Conservation (phyloP, 2,113 vertebrate species). For the Callionymus lyra region DNA sequence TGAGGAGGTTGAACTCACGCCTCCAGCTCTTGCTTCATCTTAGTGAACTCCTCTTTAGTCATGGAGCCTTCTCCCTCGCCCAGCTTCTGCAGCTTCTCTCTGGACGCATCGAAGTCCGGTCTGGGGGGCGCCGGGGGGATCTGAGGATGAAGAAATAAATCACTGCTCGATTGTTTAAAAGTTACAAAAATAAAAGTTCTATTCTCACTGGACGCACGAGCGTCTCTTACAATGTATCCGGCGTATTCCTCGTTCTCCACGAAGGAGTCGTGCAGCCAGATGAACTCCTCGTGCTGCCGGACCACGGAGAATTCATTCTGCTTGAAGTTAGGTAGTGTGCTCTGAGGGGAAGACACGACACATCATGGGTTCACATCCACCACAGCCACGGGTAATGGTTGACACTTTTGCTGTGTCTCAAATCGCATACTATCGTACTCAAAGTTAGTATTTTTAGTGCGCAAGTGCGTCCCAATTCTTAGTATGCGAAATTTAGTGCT, state of each 20-base stretch:
- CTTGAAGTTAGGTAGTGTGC: constrained; percentile 96
- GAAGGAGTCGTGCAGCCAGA: constrained; percentile 98
- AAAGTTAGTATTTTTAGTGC: no score
- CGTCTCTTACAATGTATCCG: constrained; percentile 87
- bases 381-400: no score
- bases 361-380: no score
- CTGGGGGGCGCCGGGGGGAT: constrained; percentile 94
- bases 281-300: constrained; percentile 95
- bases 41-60: constrained; percentile 99
- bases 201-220: background rate
- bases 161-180: no score
- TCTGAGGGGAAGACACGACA: constrained; percentile 63
- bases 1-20: constrained; percentile 72
- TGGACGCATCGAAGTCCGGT: constrained; percentile 96
- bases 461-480: no score
- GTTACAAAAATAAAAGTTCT: no score
- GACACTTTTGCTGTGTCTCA: no score
- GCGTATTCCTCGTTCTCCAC: constrained; percentile 97
- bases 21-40: constrained; percentile 99
- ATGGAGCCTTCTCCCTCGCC: constrained; percentile 97
- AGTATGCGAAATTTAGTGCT: no score
- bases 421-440: no score
- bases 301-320: constrained; percentile 98
- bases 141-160: no score
- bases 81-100: constrained; percentile 96